These are phyloP conservation scores for Tragelaphus strepsiceros DNA, from an alignment of 2,113 vertebrate genomes.

Conservation along the genomic window DNA sequence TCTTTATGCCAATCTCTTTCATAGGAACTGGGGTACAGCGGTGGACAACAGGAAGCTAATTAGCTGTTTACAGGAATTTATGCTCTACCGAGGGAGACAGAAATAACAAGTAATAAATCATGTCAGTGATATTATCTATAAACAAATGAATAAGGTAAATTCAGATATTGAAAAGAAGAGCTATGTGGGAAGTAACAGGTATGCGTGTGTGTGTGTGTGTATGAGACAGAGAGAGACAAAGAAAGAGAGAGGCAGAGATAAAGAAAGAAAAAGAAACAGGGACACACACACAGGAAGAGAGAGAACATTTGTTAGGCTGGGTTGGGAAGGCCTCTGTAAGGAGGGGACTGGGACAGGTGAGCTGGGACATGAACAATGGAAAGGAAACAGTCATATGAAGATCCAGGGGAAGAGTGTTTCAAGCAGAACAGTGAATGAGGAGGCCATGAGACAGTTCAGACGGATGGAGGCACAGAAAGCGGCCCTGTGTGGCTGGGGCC, in stretches of 20 bases:
- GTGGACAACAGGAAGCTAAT: not conserved
- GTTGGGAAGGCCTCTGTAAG: not conserved
- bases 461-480: not conserved
- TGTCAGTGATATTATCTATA: not conserved
- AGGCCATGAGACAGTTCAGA: not conserved
- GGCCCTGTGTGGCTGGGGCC: not conserved
- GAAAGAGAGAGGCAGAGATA: not conserved
- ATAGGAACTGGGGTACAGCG: not conserved
- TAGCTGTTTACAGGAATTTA: not conserved
- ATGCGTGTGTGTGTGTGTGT: not conserved
- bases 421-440: not conserved
- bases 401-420: not conserved
- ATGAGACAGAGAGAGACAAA: not conserved
- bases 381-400: not conserved
- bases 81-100: not conserved
- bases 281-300: not conserved
- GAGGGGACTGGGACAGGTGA: not conserved
- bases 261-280: not conserved
- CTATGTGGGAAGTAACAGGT: not conserved
- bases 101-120: not conserved
- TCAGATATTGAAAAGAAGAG: not conserved
- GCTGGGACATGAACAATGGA: not conserved
- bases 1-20: not conserved
- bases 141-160: not conserved
- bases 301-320: not conserved